A percentile compares a stretch with the other conserved stretches of the same genome.
Conservation (phyloP, 2,797 vertebrate genomes). For the Peromyscus aztecus region DNA sequence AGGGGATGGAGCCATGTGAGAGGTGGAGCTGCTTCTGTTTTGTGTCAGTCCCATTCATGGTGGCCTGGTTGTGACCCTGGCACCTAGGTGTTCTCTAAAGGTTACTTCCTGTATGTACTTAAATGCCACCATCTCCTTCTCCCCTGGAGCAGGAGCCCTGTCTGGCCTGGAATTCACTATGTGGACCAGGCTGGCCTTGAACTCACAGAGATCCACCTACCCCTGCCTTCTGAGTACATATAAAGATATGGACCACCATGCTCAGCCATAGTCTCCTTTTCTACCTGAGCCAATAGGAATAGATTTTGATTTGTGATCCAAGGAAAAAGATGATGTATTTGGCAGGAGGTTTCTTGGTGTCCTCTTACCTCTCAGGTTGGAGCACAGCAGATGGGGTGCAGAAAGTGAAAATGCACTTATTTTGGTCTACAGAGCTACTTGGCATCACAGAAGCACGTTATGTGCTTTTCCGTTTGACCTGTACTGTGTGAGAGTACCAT, state of each 20-base stretch:
- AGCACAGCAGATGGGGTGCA: neutral
- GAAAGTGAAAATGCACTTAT: conserved; percentile 5
- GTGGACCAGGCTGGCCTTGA: neutral
- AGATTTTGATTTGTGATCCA: conserved; percentile 33
- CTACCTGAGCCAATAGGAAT: neutral
- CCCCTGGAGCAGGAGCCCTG: too few relatives aligned
- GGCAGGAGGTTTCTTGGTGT: neutral
- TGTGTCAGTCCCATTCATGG: neutral
- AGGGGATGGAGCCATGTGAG: neutral
- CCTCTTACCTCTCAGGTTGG: neutral
- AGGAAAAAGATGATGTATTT: conserved; percentile 33
- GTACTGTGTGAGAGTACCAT: neutral
- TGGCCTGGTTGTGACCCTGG: neutral
- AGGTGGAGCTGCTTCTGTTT: neutral
- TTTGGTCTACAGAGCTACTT: conserved; percentile 21
- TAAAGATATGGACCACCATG: neutral
- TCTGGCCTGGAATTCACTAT: neutral
- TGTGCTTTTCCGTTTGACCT: neutral
- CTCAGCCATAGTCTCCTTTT: conserved; percentile 29
- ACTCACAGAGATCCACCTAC: neutral
- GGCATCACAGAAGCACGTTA: neutral
- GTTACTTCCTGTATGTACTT: neutral
- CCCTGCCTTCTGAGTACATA: neutral
- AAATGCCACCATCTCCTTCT: neutral
- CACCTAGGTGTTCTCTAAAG: neutral